These are phyloP conservation scores for Batillaria attramentaria DNA, from an alignment of 1,140 invertebrate species.

Conservation along the genomic window DNA sequence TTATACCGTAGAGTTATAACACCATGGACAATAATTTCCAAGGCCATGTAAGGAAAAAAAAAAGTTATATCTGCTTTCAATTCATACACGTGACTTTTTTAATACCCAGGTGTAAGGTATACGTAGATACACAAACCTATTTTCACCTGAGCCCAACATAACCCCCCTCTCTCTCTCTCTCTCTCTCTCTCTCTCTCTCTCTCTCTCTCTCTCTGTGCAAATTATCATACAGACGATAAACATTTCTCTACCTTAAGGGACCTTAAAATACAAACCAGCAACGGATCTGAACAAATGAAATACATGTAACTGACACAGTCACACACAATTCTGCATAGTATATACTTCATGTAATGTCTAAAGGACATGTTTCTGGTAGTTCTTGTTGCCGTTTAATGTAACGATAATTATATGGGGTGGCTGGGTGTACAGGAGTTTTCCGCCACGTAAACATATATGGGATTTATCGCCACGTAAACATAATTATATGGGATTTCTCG, in stretches of 20 bases:
- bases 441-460: no score
- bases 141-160: background rate
- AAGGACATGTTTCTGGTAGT: no score
- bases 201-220: background rate
- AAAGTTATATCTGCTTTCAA: background rate
- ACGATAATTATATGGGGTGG: no score
- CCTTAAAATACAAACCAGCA: no score
- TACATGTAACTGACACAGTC: background rate
- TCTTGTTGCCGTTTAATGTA: no score
- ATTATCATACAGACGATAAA: background rate
- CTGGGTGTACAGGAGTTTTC: no score
- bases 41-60: background rate
- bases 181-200: background rate
- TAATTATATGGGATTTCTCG: no score
- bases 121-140: background rate
- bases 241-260: background rate
- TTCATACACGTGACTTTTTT: background rate
- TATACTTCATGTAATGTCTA: background rate
- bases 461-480: no score
- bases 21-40: background rate
- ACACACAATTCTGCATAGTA: background rate
- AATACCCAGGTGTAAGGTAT: background rate
- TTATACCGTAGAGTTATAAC: background rate
- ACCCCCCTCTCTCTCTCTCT: background rate
- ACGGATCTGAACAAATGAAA: background rate